These are phyloP conservation scores for Karalla daura DNA, from an alignment of 2,797 vertebrate genomes.

Conservation along the genomic window DNA sequence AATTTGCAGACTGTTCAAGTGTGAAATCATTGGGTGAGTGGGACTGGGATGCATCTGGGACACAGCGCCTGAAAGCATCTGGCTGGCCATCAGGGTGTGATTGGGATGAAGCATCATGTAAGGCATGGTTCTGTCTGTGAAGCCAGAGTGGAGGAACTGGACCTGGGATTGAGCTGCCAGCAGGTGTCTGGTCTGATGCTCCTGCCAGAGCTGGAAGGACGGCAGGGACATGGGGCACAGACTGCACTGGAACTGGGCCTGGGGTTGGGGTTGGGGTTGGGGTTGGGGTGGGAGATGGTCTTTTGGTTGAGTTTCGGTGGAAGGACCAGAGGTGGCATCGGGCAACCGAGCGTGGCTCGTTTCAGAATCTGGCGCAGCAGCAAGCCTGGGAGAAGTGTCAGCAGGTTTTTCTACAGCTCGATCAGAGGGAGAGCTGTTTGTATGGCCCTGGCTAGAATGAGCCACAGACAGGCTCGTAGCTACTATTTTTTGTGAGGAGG, in stretches of 20 bases:
- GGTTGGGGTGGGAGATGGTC: slow-evolving; percentile 82
- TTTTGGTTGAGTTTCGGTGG: slow-evolving; percentile 74
- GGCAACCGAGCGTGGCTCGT: slow-evolving; percentile 53
- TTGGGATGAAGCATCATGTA: slow-evolving; percentile 98
- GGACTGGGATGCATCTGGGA: slow-evolving; percentile 88
- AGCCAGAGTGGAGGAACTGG: slow-evolving; percentile 95
- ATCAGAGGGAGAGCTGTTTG: slow-evolving; percentile 33
- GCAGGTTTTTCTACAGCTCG: slow-evolving; percentile 52
- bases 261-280: slow-evolving; percentile 85
- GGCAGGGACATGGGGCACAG: slow-evolving; percentile 94
- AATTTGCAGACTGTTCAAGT: slow-evolving; percentile 75
- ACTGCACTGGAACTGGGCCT: slow-evolving; percentile 95
- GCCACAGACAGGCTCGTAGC: slow-evolving; percentile 4
- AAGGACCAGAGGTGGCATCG: slow-evolving; percentile 41
- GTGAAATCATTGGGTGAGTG: slow-evolving; percentile 76
- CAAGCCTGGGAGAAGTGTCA: slow-evolving; percentile 34
- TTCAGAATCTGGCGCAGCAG: slow-evolving; percentile 58
- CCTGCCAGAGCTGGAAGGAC: slow-evolving; percentile 98
- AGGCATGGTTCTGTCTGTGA: slow-evolving; percentile 93
- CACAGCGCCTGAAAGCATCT: slow-evolving; percentile 93
- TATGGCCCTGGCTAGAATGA: slow-evolving; percentile 44
- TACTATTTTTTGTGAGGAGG: slow-evolving; percentile 46
- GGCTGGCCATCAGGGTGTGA: slow-evolving; percentile 93
- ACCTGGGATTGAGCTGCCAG: slow-evolving; percentile 95
- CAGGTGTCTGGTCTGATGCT: slow-evolving; percentile 98